Base-by-base conservation (phyloP, 2,888 invertebrate genomes). In the Epistrophe grossulariae region DNA sequence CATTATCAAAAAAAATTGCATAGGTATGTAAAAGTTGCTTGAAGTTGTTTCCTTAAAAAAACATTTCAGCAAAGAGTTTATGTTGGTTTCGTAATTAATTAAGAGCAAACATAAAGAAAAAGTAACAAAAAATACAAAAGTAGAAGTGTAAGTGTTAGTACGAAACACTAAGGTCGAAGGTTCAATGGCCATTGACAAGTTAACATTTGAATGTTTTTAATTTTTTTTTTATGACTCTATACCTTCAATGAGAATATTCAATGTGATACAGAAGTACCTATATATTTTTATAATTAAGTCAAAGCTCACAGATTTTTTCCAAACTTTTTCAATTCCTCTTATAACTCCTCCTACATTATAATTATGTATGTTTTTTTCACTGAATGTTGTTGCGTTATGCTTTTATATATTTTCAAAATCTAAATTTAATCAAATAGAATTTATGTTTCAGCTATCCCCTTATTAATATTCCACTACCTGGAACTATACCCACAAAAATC, bases 381-480 rank as follows among this genome's bases (percentile, higher is more conserved):
- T n/a, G n/a, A n/a, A n/a, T n/a, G n/a, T n/a, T n/a, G n/a, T n/a
- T n/a, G n/a, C n/a, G n/a, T n/a, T n/a, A n/a, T n/a, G n/a, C n/a
- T 3, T 24, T 13, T 13, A 24, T 4, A 28, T 13, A 55, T 31
- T 15, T 15, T 57, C 15, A 59, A 59, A 19, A 19, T 15, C 2
- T 24, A 24, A 1, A 24, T 15, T 19, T 40, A 4, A 60, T 24
- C 15, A 24, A 19, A 40, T 15, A 13, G 1, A 40, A 81, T 68
- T 57, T 88, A 77, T 9, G 88, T 94, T 94, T 45, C 93, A 98
- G 98, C 92, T 97, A 96, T 92, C 98, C 98, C 0, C 93, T 98
- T 84, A 93, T 97, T 89, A 96, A 97, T 93, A 94, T 98, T 85
- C 98, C 98, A 4, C 94, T 99, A 90, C 98, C 98, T 19, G 98